Base-by-base conservation (phyloP, 2,797 vertebrate species). In the Pagetopsis macropterus region DNA sequence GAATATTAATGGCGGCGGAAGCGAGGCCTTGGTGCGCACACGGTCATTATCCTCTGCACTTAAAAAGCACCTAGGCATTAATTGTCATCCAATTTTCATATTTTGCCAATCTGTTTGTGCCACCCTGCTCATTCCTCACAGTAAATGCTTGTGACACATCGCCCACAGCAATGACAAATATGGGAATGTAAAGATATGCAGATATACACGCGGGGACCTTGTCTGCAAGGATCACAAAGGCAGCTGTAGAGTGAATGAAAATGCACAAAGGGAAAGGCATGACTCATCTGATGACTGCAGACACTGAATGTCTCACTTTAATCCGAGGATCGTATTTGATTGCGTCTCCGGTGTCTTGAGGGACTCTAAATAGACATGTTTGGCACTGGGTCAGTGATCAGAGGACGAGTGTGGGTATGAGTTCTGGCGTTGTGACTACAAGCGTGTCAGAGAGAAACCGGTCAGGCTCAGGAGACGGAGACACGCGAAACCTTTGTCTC, bases 41-140 rank as follows among this genome's bases (percentile, higher is more conserved):
- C 66, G 88, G 74, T 86, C 85, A 81, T 79, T 68, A 79, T 75
- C 65, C 81, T 57, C 57, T 72, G 72, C 86, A 83, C 88, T 90
- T 91, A 83, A 76, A 37, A 88, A 90, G 78, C 86, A 87, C 84
- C 79, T 82, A 66, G 78, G 70, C 71, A 82, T 93, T 92, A 92
- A 93, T 87, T 92, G 88, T 87, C 83, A 84, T 91, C 85, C 88
- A 85, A 85, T 93, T 91, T 87, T 88, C 62, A 88, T 90, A 87
- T 91, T 87, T 87, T 74, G 41, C 75, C 86, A 79, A 84, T 82
- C 72, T 84, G 84, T 88, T 89, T 88, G 79, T 78, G 73, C 76
- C 80, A 75, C 61, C 75, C 77, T 15, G 68, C 70, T 89, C 84
- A 79, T 90, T 84, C 78, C 83, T 89, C 88, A 86, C 55, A 12